Base-by-base conservation (phyloP, 2,888 invertebrate genomes). In the Gasteruption jaculator region DNA sequence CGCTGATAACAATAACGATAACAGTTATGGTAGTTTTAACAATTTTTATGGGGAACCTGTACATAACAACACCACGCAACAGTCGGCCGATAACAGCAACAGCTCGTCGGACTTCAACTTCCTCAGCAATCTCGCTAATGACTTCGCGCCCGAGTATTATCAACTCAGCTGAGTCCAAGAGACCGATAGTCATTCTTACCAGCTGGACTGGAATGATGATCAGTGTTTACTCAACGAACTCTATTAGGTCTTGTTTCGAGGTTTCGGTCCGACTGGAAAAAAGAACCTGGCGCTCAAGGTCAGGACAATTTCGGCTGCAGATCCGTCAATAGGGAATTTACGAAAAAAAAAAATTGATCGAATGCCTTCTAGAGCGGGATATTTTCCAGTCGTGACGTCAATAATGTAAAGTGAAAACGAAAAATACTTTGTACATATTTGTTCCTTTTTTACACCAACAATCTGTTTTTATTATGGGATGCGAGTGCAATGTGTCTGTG, bases 21-120 rank as follows among this genome's bases (percentile, higher is more conserved):
- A n/a, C n/a, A 77, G 77, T 46, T 85, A 84, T 66, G 81, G 80
- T 53, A 80, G 80, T 43, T 85, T 82, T 68, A 83, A 83, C 52
- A 83, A 83, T 63, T 85, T 82, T 68, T 86, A 86, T 67, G 62
- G 62, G 11, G 72, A 73, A 18, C 57, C 64, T 6, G 56, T 63
- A 5, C 63, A 66, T 37, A 75, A 78, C 40, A 75, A 75, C 43
- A 76, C 77, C 4, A 58, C 69, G 27, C 65, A 73, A 26, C 68
- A 69, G 8, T 70, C 79, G 15, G 82, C 85, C 34, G 89, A 90
- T 60, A 89, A 89, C 72, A 89, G 88, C 57, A 91, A 90, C 69
- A 89, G 88, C 67, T 91, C 91, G n/a, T 90, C 91, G 20, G 92
- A 92, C 72, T 92, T 92, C 73, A 92, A 92, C 72, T 93, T 93